Conservation (phyloP, 2,113 vertebrate species). For the Trinectes maculatus region DNA sequence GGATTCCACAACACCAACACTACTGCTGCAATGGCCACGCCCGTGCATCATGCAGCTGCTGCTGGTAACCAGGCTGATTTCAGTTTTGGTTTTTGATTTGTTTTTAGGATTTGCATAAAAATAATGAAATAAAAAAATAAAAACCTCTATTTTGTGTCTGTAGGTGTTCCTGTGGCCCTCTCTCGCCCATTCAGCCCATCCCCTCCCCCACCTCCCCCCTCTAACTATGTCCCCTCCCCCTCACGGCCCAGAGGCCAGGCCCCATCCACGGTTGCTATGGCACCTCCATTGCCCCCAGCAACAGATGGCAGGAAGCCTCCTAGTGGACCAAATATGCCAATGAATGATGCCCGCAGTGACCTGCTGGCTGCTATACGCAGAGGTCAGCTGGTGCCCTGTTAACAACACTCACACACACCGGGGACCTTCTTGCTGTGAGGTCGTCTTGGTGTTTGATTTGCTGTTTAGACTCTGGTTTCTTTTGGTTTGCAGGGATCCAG, state of each 20-base stretch:
- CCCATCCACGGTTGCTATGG: constrained; percentile 29
- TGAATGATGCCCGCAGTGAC: constrained; percentile 88
- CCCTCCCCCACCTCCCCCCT: constrained; percentile 74
- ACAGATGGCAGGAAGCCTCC: constrained; percentile 71
- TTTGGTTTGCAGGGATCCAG: constrained; percentile 79
- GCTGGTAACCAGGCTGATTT: constrained; percentile 47
- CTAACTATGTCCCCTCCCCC: constrained; percentile 81
- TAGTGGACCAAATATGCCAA: constrained; percentile 73
- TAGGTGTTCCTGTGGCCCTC: constrained; percentile 42
- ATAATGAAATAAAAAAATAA: too few relatives aligned
- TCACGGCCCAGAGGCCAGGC: constrained; percentile 41
- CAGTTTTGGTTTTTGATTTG: background rate
- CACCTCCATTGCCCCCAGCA: constrained; percentile 61
- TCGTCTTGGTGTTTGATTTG: background rate
- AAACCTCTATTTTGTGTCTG: background rate
- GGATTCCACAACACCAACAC: constrained; percentile 80
- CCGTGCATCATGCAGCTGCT: constrained; percentile 10
- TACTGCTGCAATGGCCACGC: constrained; percentile 49
- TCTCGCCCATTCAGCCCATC: constrained; percentile 78
- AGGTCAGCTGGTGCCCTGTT: constrained; percentile 56
- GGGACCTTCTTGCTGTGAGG: background rate
- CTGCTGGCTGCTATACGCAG: constrained; percentile 88
- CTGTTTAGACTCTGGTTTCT: background rate
- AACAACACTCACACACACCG: too few relatives aligned
- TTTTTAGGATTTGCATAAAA: background rate